Conservation (phyloP, 1,140 invertebrate species). For the Musca domestica region DNA sequence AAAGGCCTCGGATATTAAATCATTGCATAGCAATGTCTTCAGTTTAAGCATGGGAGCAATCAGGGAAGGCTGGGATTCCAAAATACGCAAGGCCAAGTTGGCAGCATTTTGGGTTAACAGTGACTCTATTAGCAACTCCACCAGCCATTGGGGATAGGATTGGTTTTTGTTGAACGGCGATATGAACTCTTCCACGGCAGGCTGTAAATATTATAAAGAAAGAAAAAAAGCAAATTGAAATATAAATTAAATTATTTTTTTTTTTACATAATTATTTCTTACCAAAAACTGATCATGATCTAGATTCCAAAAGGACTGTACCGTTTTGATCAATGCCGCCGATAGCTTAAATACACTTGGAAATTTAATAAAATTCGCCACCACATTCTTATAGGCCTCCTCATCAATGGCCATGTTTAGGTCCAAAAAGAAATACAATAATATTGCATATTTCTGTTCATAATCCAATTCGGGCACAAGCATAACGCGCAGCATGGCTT, state of each 20-base stretch:
- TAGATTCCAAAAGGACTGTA: constrained; percentile 81
- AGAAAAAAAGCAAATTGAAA: not conserved
- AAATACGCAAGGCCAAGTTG: constrained; percentile 35
- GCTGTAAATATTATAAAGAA: constrained; percentile 44
- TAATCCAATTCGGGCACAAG: constrained; percentile 65
- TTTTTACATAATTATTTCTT: constrained; percentile 32
- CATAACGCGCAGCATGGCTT: constrained; percentile 72
- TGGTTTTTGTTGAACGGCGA: constrained; percentile 52
- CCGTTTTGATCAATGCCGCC: constrained; percentile 69
- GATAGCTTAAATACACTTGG: constrained; percentile 71
- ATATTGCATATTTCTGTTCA: constrained; percentile 71
- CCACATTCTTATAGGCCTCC: constrained; percentile 38
- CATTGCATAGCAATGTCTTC: constrained; percentile 39
- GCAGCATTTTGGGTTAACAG: constrained; percentile 31
- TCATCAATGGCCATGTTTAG: constrained; percentile 65
- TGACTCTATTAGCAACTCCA: constrained; percentile 34
- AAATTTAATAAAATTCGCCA: constrained; percentile 70
- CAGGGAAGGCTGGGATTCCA: constrained; percentile 26
- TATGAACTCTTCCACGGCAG: constrained; percentile 57
- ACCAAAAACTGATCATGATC: constrained; percentile 75
- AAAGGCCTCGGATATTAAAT: constrained; percentile 44
- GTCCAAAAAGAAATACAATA: constrained; percentile 80
- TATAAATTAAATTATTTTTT: constrained; percentile 1
- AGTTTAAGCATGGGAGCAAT: constrained; percentile 32
- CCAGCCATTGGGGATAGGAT: constrained; percentile 57